phyloP scores from a whole-genome alignment of 2,888 invertebrate species.

The Drosophila picticornis region DNA sequence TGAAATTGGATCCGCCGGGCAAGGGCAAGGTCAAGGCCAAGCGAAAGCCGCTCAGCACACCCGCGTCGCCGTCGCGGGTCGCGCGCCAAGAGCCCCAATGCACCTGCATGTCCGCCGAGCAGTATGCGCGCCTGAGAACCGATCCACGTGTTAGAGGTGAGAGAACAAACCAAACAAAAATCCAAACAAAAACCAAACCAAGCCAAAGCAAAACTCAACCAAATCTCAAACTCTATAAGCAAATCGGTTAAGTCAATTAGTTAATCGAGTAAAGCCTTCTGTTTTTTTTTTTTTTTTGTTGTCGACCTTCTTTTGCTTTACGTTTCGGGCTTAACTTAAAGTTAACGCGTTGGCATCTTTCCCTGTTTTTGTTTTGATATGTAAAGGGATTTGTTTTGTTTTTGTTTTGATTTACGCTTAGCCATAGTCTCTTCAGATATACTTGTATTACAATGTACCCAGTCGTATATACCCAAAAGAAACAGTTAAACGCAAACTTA shows the following conservation, averaged over 20 bases:
- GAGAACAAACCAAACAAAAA: conserved; percentile 57
- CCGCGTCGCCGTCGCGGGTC: conserved; percentile 94
- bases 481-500: conserved; percentile 38
- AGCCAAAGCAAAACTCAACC: conserved; percentile 16
- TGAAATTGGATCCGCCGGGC: conserved; percentile 95
- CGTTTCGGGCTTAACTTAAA: conserved; percentile 16
- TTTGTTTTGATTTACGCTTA: conserved; percentile 36
- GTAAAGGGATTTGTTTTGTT: neutral
- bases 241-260: conserved; percentile 37
- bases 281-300: conserved; percentile 2
- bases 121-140: conserved; percentile 92
- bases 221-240: conserved; percentile 21
- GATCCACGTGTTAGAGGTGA: conserved; percentile 84
- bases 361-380: neutral
- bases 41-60: conserved; percentile 96
- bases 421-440: conserved; percentile 29
- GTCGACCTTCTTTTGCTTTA: conserved; percentile 14
- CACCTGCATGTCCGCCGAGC: conserved; percentile 97
- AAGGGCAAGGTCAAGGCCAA: conserved; percentile 95
- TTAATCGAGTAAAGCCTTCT: conserved; percentile 18
- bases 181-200: conserved; percentile 21
- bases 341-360: conserved; percentile 19
- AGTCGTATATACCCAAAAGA: conserved; percentile 42
- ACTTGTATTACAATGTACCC: conserved; percentile 23
- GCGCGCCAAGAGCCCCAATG: conserved; percentile 93